phyloP scores from a whole-genome alignment of 2,113 vertebrate species.

The Asarcornis scutulata region DNA sequence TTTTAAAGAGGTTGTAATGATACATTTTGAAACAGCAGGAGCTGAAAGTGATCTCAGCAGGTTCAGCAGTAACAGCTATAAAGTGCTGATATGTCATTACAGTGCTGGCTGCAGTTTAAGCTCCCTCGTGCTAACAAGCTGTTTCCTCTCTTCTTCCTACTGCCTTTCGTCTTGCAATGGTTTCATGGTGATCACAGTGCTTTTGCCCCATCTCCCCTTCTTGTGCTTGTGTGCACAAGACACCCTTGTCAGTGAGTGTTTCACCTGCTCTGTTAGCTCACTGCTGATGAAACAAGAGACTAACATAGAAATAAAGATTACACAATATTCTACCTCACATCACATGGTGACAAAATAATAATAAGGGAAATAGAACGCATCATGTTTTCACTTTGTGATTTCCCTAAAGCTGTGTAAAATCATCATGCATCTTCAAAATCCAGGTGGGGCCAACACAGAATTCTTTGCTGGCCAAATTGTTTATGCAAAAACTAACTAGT shows the following conservation, averaged over 20 bases:
- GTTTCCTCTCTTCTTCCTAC: background rate
- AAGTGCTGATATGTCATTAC: background rate
- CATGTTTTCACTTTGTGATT: background rate
- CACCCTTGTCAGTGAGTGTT: background rate
- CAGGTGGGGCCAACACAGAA: background rate
- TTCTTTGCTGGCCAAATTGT: background rate
- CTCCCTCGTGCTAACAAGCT: background rate
- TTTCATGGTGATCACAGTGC: accelerated
- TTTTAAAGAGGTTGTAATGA: background rate
- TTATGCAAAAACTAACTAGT: background rate
- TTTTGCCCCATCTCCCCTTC: background rate
- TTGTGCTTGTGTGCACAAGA: background rate
- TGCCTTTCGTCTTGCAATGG: background rate
- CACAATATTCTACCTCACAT: background rate
- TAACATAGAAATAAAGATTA: background rate
- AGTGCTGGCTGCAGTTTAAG: background rate
- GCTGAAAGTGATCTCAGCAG: background rate
- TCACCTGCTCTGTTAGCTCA: background rate
- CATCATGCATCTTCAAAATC: background rate
- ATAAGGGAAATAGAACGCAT: background rate
- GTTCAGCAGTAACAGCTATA: background rate
- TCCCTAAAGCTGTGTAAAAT: background rate
- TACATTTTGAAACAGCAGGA: background rate
- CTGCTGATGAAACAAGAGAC: background rate
- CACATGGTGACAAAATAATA: background rate